Percentiles rank a stretch among this genome's conserved stretches.
These are phyloP conservation scores for Ceramica pisi DNA, from an alignment of 2,888 invertebrate genomes.

Conservation along the genomic window DNA sequence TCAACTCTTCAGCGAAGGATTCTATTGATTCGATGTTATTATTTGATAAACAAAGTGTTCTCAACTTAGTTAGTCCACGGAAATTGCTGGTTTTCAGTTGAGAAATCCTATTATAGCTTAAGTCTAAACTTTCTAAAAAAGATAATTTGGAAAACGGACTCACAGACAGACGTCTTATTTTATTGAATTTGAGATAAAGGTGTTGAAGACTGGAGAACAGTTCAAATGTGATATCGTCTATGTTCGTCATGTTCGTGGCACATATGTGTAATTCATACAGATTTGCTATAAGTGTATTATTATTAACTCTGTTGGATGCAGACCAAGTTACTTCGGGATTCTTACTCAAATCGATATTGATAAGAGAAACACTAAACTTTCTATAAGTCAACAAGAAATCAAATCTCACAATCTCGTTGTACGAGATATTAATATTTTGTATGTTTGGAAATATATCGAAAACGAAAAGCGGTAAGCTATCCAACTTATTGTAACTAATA, in stretches of 20 bases:
- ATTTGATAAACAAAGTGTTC: conserved; percentile 95
- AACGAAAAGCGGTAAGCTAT: conserved; percentile 78
- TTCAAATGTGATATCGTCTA: conserved; percentile 94
- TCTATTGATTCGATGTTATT: conserved; percentile 96
- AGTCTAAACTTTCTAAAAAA: conserved; percentile 94
- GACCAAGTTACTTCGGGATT: conserved; percentile 84
- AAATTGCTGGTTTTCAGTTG: conserved; percentile 96
- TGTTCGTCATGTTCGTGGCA: conserved; percentile 84
- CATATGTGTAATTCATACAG: conserved; percentile 86
- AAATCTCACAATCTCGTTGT: conserved; percentile 84
- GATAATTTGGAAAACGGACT: conserved; percentile 95
- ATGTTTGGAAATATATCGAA: conserved; percentile 86
- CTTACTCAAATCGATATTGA: conserved; percentile 86
- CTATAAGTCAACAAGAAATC: conserved; percentile 81
- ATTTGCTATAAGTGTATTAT: conserved; percentile 82
- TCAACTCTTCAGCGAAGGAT: conserved; percentile 94
- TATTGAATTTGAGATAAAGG: conserved; percentile 94
- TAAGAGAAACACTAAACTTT: conserved; percentile 77
- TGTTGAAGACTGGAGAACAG: conserved; percentile 94
- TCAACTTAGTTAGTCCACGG: conserved; percentile 94
- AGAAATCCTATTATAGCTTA: conserved; percentile 95
- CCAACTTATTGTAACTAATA: conserved; percentile 84
- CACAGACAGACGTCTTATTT: conserved; percentile 95
- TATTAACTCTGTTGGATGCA: conserved; percentile 74
- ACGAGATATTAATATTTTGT: conserved; percentile 85